These are phyloP conservation scores for Picus viridis DNA, from an alignment of 2,797 vertebrate genomes.

Conservation along the genomic window DNA sequence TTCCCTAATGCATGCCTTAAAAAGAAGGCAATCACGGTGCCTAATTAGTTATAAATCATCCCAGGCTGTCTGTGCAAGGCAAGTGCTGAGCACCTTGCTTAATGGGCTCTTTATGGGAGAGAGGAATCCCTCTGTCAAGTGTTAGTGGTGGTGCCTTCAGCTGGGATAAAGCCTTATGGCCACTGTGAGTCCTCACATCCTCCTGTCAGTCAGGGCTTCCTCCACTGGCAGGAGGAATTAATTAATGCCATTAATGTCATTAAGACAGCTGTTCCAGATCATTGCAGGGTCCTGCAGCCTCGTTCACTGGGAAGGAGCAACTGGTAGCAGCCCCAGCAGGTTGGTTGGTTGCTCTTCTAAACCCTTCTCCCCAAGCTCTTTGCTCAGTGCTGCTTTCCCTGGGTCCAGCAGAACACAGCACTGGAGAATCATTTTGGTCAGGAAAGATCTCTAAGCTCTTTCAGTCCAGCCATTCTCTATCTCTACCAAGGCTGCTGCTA, in stretches of 20 bases:
- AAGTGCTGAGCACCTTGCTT: neutral
- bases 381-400: neutral
- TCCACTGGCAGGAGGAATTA: neutral
- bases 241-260: neutral
- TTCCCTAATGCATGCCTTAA: conserved; percentile 6
- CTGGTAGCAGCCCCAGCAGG: neutral
- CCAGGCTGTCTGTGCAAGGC: neutral
- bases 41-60: conserved; percentile 42
- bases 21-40: neutral
- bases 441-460: too few relatives aligned
- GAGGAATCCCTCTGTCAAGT: neutral
- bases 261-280: neutral
- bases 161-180: neutral
- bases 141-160: neutral
- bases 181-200: neutral
- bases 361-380: neutral
- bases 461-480: too few relatives aligned
- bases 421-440: too few relatives aligned
- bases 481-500: too few relatives aligned
- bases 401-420: neutral
- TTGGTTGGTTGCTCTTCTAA: neutral
- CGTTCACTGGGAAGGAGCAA: neutral
- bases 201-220: neutral
- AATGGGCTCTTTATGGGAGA: neutral
- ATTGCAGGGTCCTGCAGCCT: neutral